Percentiles rank a stretch among this genome's conserved stretches.
Evolutionary conservation across 2,888 invertebrate species (phyloP).

Genomic region (Hybos culiciformis): DNA sequence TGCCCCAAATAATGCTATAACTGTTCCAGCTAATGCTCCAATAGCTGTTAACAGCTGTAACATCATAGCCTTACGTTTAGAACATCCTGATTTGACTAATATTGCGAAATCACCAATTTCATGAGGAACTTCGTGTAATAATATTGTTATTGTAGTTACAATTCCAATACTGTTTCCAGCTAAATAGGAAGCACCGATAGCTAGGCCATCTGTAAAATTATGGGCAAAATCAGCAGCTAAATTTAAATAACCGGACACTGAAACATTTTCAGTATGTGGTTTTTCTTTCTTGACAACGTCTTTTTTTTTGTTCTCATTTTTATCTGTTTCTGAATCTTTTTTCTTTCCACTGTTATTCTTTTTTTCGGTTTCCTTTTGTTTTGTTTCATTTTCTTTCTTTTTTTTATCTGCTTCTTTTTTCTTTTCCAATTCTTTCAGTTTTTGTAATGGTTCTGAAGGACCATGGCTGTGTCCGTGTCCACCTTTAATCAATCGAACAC

Average conservation of each 20-base stretch:
- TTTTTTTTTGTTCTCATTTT: slow-evolving; percentile 5
- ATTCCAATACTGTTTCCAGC: slow-evolving; percentile 78
- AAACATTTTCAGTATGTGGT: slow-evolving; percentile 44
- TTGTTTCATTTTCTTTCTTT: slow-evolving; percentile 11
- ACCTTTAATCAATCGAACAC: slow-evolving; percentile 74
- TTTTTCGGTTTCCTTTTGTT: slow-evolving; percentile 7
- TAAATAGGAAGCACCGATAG: slow-evolving; percentile 94
- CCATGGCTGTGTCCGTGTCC: slow-evolving; percentile 64
- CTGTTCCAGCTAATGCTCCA: slow-evolving; percentile 87
- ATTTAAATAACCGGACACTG: slow-evolving; percentile 84
- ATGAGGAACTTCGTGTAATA: slow-evolving; percentile 97
- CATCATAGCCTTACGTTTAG: slow-evolving; percentile 84
- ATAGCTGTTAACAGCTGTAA: slow-evolving; percentile 88
- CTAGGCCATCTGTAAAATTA: slow-evolving; percentile 98
- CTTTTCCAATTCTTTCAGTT: no score
- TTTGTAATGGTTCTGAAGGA: slow-evolving; percentile 17
- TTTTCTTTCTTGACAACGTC: slow-evolving; percentile 25
- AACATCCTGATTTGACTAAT: slow-evolving; percentile 91
- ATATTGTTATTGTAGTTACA: slow-evolving; percentile 87
- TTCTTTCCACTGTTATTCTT: slow-evolving; percentile 6
- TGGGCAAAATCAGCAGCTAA: slow-evolving; percentile 96
- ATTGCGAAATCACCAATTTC: slow-evolving; percentile 99
- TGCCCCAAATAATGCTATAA: slow-evolving; percentile 77
- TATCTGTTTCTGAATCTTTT: slow-evolving; percentile 11
- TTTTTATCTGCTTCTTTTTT: slow-evolving; percentile 15